phyloP scores from a whole-genome alignment of 2,113 vertebrate genomes.

The Laticauda colubrina region DNA sequence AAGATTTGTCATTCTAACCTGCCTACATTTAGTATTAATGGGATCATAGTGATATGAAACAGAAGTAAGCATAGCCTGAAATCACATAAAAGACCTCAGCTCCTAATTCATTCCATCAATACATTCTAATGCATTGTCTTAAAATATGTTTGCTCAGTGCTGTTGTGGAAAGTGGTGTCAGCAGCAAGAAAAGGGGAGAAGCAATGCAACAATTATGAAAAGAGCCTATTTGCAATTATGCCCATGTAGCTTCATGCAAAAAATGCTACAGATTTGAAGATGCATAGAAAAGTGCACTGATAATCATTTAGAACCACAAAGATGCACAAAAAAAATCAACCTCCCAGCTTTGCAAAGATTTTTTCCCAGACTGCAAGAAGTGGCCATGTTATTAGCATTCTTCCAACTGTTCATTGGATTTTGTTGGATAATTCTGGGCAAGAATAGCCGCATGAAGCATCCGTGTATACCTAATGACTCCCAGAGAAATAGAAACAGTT shows the following conservation, averaged over 20 bases:
- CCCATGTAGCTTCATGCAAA: constrained; percentile 9
- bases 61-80: neutral
- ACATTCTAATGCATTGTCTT: neutral
- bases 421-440: constrained; percentile 14
- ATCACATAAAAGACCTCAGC: neutral
- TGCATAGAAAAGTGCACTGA: neutral
- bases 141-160: neutral
- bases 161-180: neutral
- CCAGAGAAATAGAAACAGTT: neutral
- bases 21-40: neutral
- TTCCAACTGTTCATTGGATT: constrained; percentile 20
- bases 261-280: neutral
- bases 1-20: neutral
- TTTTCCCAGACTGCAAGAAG: constrained; percentile 6
- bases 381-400: constrained; percentile 33
- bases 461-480: neutral
- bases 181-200: neutral
- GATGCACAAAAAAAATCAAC: constrained; percentile 10
- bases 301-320: neutral
- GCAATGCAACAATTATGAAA: neutral
- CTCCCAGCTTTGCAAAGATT: constrained; percentile 8
- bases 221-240: neutral
- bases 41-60: neutral
- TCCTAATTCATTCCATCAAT: neutral
- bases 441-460: constrained; percentile 28